Evolutionary conservation across 1,140 invertebrate genomes (phyloP).

Genomic region (Papilio polytes): DNA sequence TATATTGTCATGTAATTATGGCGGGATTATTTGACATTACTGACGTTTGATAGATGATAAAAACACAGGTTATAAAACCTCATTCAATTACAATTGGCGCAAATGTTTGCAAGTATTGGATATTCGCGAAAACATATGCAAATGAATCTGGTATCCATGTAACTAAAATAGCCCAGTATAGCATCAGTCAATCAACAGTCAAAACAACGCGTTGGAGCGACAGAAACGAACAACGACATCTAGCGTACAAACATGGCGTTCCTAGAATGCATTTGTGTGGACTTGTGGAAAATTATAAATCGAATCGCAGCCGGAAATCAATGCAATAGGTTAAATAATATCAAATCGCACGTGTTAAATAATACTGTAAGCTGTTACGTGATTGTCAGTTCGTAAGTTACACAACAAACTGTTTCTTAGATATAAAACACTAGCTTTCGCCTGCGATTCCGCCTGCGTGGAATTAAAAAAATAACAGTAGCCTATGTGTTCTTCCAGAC

Average conservation of each 20-base stretch:
- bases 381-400: not conserved
- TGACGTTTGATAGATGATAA: not conserved
- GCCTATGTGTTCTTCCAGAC: no score
- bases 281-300: slow-evolving; percentile 36
- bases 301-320: slow-evolving; percentile 43
- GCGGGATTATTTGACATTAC: not conserved
- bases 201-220: slow-evolving; percentile 61
- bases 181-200: slow-evolving; percentile 73
- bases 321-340: slow-evolving; percentile 31
- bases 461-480: no score
- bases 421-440: not conserved
- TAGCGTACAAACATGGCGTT: slow-evolving; percentile 47
- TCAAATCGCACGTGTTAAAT: slow-evolving; percentile 12
- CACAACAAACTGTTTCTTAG: not conserved
- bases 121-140: slow-evolving; percentile 35
- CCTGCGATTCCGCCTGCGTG: no score
- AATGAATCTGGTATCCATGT: slow-evolving; percentile 40
- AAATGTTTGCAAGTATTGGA: not conserved
- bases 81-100: not conserved
- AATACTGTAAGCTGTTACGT: not conserved
- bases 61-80: not conserved
- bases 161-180: slow-evolving; percentile 58
- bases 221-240: slow-evolving; percentile 52
- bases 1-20: not conserved
- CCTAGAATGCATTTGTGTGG: slow-evolving; percentile 56